These are phyloP conservation scores for Pangasianodon gigas DNA, from an alignment of 2,113 vertebrate genomes.

Conservation along the genomic window DNA sequence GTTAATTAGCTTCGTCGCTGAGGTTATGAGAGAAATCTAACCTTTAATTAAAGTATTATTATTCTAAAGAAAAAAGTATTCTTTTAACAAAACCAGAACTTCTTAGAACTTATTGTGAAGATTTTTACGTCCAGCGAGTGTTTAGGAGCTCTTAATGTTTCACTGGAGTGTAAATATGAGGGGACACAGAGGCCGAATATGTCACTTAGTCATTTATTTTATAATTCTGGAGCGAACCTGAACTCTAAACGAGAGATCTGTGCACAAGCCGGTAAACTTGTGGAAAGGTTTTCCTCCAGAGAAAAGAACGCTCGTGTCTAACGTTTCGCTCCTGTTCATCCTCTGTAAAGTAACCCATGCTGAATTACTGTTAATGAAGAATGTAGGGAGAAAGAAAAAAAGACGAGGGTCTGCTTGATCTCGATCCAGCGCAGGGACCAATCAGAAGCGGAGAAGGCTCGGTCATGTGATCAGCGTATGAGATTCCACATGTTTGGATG, in stretches of 20 bases:
- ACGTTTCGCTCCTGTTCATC: not conserved
- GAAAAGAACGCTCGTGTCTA: not conserved
- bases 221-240: not conserved
- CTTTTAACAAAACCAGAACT: not conserved
- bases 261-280: not conserved
- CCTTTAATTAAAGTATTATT: not conserved
- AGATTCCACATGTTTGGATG: conserved; percentile 87
- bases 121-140: not conserved
- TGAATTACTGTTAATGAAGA: not conserved
- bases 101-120: not conserved
- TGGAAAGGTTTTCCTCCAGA: not conserved
- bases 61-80: not conserved
- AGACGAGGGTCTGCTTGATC: not conserved
- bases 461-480: conserved; percentile 86
- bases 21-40: not conserved
- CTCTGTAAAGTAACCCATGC: not conserved
- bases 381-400: not conserved
- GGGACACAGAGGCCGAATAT: not conserved
- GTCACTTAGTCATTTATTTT: not conserved
- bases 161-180: not conserved
- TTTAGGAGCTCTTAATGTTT: not conserved
- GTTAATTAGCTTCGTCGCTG: not conserved
- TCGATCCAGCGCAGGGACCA: conserved; percentile 22
- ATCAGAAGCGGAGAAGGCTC: conserved; percentile 54
- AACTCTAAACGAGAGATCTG: not conserved